Base-by-base conservation (phyloP, 2,888 invertebrate species). In the Phyllotreta cruciferae region DNA sequence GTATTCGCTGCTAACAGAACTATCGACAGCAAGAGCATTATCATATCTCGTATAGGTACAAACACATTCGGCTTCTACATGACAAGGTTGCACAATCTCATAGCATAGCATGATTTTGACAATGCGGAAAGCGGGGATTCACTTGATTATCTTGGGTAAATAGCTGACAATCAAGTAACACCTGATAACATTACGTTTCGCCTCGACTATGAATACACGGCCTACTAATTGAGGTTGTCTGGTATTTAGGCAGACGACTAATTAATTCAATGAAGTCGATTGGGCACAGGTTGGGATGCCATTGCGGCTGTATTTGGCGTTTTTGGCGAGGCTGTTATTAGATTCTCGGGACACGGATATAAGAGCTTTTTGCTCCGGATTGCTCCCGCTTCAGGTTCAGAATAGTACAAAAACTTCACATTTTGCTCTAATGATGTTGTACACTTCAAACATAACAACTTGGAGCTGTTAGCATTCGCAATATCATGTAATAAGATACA, bases 141-240 rank as follows among this genome's bases (percentile, higher is more conserved):
- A 50, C 42, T 57, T 50, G 50, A 58, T 58, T 58, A 50, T 50
- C 41, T 50, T 41, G 57, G 57, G 41, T 50, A 50, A 50, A 58
- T 50, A 57, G 57, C 24, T 36, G 49, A 41, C 57, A 57, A 57
- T 57, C 57, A 57, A 57, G 38, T 47, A 57, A 57, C 57, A 58
- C 50, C 57, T 50, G 57, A 49, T 58, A 50, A 39, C 57, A 58
- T 57, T 49, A 57, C 47, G 56, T 49, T 57, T 58, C 41, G 35
- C 35, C 41, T 1, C 35, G 13, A 41, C 35, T 38, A 58, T 58
- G 50, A 50, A 50, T 50, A 58, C 50, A 58, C 35, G 50, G 39
- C 41, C 57, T 58, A 49, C 57, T 49, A 58, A 58, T 58, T 58
- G 57, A 41, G 50, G 39, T 58, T 58, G 57, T 49, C 39, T 58